These are phyloP conservation scores for Halocaridina rubra DNA, from an alignment of 2,888 invertebrate genomes.

Conservation along the genomic window DNA sequence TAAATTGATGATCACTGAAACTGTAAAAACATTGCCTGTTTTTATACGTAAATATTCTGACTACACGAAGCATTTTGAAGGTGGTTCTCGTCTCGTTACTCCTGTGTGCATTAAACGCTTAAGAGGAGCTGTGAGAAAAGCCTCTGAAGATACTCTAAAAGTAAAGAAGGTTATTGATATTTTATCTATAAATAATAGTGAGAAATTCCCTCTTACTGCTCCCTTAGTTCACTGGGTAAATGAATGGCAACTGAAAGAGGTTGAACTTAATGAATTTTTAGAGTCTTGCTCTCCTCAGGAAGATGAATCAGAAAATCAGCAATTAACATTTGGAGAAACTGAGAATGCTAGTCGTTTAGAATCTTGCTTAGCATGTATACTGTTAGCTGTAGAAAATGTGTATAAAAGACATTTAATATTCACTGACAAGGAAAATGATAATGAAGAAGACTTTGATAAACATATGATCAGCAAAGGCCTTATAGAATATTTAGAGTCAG, in stretches of 20 bases:
- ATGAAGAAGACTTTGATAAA: conserved; percentile 73
- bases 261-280: neutral
- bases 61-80: conserved; percentile 12
- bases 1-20: conserved; percentile 12
- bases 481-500: conserved; percentile 74
- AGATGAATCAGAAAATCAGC: neutral
- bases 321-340: neutral
- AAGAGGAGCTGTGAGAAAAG: neutral
- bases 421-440: conserved; percentile 65
- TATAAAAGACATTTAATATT: conserved; percentile 72
- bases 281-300: neutral
- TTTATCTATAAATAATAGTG: neutral
- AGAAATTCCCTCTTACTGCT: neutral
- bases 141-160: neutral
- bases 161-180: neutral
- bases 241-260: neutral
- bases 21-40: neutral
- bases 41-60: conserved; percentile 5
- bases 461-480: conserved; percentile 78
- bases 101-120: neutral
- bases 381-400: conserved; percentile 74
- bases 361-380: conserved; percentile 71
- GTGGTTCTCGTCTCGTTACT: conserved; percentile 24
- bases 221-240: conserved; percentile 16
- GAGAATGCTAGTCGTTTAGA: conserved; percentile 67